These are phyloP conservation scores for Regulus satrapa DNA, from an alignment of 2,113 vertebrate genomes.

Conservation along the genomic window DNA sequence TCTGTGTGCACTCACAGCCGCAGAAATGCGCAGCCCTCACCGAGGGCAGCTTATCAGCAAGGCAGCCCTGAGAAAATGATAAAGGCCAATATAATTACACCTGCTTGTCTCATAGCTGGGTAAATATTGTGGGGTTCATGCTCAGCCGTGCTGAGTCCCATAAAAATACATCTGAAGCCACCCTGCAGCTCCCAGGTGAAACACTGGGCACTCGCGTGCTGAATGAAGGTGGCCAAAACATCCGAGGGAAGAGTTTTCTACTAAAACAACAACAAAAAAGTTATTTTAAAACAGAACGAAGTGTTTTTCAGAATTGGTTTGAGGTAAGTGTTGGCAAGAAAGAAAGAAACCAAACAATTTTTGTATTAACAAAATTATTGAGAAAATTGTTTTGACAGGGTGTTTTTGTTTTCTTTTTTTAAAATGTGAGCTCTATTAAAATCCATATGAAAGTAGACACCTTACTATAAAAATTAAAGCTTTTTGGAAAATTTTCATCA, in stretches of 20 bases:
- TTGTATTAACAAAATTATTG: not conserved
- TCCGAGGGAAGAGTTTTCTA: not conserved
- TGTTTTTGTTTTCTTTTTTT: not conserved
- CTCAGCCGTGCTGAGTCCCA: not conserved
- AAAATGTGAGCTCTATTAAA: not conserved
- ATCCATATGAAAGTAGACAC: not conserved
- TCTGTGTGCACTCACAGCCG: not conserved
- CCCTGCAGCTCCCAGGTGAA: not conserved
- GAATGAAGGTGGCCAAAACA: not conserved
- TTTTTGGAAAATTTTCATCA: not conserved
- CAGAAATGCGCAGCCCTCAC: not conserved
- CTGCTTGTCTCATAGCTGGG: not conserved
- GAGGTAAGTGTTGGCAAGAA: not conserved
- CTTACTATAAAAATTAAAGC: not conserved
- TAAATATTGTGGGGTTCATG: not conserved
- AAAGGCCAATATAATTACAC: not conserved
- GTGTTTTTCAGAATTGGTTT: not conserved
- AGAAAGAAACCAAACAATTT: not conserved
- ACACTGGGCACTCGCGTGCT: not conserved
- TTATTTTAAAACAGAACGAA: not conserved
- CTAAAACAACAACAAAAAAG: not conserved
- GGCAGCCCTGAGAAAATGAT: not conserved
- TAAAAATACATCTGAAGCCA: not conserved
- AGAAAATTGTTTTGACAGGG: not conserved
- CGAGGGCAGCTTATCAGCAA: not conserved